These are phyloP conservation scores for Sussaba pulchella DNA, from an alignment of 2,888 invertebrate genomes.

Conservation along the genomic window DNA sequence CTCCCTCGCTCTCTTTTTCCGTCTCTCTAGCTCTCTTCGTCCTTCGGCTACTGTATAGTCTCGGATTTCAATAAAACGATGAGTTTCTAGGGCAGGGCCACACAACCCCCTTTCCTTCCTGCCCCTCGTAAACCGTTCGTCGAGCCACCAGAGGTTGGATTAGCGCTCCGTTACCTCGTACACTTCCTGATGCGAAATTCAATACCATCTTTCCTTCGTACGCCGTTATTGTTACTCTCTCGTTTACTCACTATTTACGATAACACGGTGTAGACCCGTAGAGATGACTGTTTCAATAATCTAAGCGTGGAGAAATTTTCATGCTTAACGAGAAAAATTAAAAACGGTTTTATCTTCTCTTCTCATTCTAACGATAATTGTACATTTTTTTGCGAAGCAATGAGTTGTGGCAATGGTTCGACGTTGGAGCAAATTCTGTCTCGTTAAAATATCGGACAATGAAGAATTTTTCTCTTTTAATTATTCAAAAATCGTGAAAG, in stretches of 20 bases:
- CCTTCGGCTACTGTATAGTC: constrained; percentile 42
- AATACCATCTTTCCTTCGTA: constrained; percentile 66
- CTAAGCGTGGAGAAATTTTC: not conserved
- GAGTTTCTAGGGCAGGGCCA: constrained; percentile 72
- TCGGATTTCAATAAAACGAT: constrained; percentile 68
- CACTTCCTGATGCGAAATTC: constrained; percentile 58
- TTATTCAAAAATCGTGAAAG: no score
- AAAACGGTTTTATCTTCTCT: no score
- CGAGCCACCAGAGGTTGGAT: constrained; percentile 55
- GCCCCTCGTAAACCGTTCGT: not conserved
- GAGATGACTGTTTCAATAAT: not conserved
- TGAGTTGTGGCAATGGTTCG: no score
- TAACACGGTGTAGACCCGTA: not conserved
- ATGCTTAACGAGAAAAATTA: no score
- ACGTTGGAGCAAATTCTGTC: no score
- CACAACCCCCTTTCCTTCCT: constrained; percentile 12
- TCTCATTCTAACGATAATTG: no score
- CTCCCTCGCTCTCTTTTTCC: not conserved
- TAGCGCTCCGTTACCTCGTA: constrained; percentile 56
- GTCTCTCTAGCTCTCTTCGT: constrained; percentile 18
- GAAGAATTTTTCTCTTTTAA: no score
- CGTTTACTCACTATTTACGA: constrained; percentile 15
- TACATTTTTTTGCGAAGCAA: no score
- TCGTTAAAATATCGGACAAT: no score
- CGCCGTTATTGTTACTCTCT: constrained; percentile 71